phyloP scores from a whole-genome alignment of 1,140 invertebrate genomes.

The Eumaeus atala region DNA sequence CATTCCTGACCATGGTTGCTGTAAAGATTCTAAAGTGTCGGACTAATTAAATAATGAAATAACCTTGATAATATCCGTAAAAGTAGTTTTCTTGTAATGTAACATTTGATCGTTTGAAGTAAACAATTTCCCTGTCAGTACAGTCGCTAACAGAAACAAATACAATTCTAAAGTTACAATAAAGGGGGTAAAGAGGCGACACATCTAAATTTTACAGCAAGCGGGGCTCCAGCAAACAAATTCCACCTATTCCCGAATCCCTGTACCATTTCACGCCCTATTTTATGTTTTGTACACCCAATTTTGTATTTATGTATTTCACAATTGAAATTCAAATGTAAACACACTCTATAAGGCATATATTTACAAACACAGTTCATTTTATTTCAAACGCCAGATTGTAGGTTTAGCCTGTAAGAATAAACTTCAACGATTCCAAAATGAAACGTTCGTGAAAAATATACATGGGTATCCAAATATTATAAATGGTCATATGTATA shows the following conservation, averaged over 20 bases:
- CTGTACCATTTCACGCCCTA: slow-evolving; percentile 61
- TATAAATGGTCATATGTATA: no score
- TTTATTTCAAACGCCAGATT: neutral
- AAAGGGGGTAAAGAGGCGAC: slow-evolving; percentile 34
- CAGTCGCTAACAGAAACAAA: slow-evolving; percentile 38
- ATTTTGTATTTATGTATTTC: slow-evolving; percentile 43
- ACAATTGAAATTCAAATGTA: slow-evolving; percentile 53
- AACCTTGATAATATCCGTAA: no score
- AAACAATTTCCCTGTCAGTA: slow-evolving; percentile 19
- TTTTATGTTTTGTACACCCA: slow-evolving; percentile 34
- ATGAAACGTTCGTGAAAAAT: no score
- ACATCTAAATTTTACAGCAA: slow-evolving; percentile 50
- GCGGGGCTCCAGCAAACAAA: slow-evolving; percentile 54
- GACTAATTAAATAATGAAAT: no score
- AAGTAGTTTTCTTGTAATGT: no score
- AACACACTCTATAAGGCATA: slow-evolving; percentile 20
- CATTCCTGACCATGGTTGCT: no score
- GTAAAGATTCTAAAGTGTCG: no score
- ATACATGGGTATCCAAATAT: no score
- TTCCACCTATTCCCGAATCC: slow-evolving; percentile 51
- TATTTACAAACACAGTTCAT: neutral
- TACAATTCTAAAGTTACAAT: slow-evolving; percentile 34
- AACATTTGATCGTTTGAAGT: slow-evolving; percentile 9
- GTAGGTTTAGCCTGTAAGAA: neutral
- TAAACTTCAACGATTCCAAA: no score